Conservation (phyloP, 2,797 vertebrate species). For the Xyrichtys novacula region DNA sequence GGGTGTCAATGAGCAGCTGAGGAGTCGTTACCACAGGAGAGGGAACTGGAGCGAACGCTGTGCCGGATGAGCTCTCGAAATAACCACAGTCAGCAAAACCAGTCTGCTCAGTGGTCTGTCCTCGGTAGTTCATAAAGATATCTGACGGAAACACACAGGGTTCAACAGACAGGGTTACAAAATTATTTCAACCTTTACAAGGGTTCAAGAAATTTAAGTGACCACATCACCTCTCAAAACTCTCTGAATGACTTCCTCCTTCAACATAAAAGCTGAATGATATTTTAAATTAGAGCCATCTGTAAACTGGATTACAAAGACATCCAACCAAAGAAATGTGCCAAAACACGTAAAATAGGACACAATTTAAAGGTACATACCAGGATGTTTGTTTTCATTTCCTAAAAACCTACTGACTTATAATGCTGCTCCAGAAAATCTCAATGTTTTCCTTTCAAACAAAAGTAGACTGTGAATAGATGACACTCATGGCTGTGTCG, state of each 20-base stretch:
- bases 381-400: slow-evolving; percentile 29
- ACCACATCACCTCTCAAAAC: too few relatives aligned
- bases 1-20: slow-evolving; percentile 70
- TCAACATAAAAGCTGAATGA: too few relatives aligned
- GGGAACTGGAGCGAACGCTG: slow-evolving; percentile 57
- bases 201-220: too few relatives aligned
- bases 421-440: too few relatives aligned
- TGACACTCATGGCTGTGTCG: slow-evolving; percentile 32
- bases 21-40: slow-evolving; percentile 57
- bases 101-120: slow-evolving; percentile 73
- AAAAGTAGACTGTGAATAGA: slow-evolving; percentile 5
- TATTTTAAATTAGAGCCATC: too few relatives aligned
- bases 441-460: slow-evolving; percentile 22
- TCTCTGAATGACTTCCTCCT: too few relatives aligned
- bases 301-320: too few relatives aligned
- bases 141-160: slow-evolving; percentile 68
- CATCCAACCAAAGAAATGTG: too few relatives aligned
- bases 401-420: neutral
- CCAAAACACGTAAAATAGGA: neutral
- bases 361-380: slow-evolving; percentile 35
- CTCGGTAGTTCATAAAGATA: slow-evolving; percentile 83
- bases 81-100: slow-evolving; percentile 79
- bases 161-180: slow-evolving; percentile 16
- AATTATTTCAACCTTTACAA: too few relatives aligned
- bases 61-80: slow-evolving; percentile 74